Evolutionary conservation across 2,888 invertebrate genomes (phyloP).

Genomic region (Ganaspis brasiliensis): DNA sequence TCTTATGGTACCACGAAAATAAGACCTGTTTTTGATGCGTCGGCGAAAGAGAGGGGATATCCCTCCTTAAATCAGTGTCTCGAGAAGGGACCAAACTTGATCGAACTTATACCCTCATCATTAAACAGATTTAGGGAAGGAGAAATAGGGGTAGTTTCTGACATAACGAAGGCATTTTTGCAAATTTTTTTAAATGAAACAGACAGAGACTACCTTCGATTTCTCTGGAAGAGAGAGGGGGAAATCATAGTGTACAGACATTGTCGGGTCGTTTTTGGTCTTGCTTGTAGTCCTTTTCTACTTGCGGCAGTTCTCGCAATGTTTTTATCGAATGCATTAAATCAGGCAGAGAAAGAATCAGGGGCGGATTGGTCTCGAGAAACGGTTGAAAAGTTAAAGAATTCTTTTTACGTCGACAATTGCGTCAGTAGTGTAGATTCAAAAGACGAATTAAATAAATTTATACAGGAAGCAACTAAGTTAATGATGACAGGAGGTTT

Average conservation of each 20-base stretch:
- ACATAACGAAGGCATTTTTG: too few species aligned
- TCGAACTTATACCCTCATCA: constrained; percentile 59
- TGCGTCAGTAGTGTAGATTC: constrained; percentile 45
- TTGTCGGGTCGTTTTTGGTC: constrained; percentile 63
- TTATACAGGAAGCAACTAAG: constrained; percentile 42
- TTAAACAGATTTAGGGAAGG: constrained; percentile 59
- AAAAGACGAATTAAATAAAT: constrained; percentile 46
- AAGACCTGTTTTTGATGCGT: constrained; percentile 68
- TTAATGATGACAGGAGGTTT: constrained; percentile 56
- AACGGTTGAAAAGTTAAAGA: constrained; percentile 47
- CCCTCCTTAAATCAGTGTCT: background rate
- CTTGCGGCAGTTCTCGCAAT: constrained; percentile 63
- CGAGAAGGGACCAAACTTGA: constrained; percentile 54
- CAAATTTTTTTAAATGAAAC: background rate
- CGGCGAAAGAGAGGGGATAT: constrained; percentile 58
- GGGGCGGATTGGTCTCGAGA: constrained; percentile 12
- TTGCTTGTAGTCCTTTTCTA: constrained; percentile 61
- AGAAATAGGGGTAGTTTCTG: constrained; percentile 51
- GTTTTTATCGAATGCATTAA: constrained; percentile 51
- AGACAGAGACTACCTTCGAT: constrained; percentile 30
- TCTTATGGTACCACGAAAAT: constrained; percentile 59
- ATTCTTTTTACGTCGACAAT: constrained; percentile 54
- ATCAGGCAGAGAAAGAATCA: background rate
- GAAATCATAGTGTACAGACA: constrained; percentile 53
- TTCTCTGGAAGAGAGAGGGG: background rate